Evolutionary conservation across 1,140 invertebrate genomes (phyloP).

Genomic region (Trichonephila clavata): DNA sequence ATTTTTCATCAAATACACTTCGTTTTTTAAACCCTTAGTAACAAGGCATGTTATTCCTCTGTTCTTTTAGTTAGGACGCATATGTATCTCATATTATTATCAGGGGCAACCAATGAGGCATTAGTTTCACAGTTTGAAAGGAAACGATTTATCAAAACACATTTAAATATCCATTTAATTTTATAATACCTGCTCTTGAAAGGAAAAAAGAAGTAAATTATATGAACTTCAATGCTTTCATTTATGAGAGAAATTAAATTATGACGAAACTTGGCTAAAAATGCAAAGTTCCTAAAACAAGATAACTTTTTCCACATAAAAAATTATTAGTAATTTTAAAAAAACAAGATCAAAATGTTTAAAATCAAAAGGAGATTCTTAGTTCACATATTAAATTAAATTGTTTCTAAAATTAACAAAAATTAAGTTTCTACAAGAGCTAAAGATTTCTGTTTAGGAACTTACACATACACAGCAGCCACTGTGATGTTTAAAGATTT

Average conservation of each 20-base stretch:
- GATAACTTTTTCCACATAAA: not conserved
- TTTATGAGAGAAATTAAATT: no score
- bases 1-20: not conserved
- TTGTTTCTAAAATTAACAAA: not conserved
- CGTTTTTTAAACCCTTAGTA: not conserved
- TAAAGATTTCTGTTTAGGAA: slow-evolving; percentile 66
- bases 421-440: slow-evolving; percentile 34
- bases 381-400: not conserved
- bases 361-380: slow-evolving; percentile 1
- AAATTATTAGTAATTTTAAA: not conserved
- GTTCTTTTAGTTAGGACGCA: not conserved
- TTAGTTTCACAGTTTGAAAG: no score
- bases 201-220: no score
- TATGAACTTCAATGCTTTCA: no score
- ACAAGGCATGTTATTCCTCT: not conserved
- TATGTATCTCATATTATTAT: not conserved
- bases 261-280: no score
- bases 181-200: no score
- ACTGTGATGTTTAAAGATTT: slow-evolving; percentile 55
- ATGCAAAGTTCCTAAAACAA: not conserved
- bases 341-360: not conserved
- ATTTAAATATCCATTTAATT: no score
- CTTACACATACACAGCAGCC: slow-evolving; percentile 61
- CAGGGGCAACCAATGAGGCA: no score
- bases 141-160: no score